A percentile compares a stretch with the other conserved stretches of the same genome.
phyloP scores from a whole-genome alignment of 1,140 invertebrate genomes.

The Brachionus rubens region DNA sequence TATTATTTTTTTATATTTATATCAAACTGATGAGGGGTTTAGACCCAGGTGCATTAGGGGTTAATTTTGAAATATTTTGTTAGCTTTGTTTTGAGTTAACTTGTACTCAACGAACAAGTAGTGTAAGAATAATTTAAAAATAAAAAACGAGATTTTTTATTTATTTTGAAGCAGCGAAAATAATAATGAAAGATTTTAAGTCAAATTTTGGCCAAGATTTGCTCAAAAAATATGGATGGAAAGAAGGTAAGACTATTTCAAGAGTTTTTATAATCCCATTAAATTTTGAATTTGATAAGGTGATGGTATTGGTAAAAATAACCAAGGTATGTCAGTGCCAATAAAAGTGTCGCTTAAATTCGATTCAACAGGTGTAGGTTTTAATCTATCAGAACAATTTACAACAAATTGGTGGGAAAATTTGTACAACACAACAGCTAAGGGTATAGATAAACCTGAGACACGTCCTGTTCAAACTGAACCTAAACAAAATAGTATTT shows the following conservation, averaged over 20 bases:
- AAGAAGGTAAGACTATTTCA: conserved; percentile 7
- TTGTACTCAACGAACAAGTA: no score
- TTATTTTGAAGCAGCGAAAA: background rate
- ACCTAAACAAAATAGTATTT: background rate
- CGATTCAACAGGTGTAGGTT: conserved; percentile 12
- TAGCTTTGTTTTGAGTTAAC: no score
- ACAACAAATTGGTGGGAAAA: conserved; percentile 45
- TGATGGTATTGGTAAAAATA: conserved; percentile 17
- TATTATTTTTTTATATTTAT: conserved; percentile 8
- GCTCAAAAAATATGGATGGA: conserved; percentile 42
- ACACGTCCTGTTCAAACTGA: background rate
- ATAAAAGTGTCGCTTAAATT: conserved; percentile 15
- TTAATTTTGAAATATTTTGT: no score
- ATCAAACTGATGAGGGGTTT: background rate
- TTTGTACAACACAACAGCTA: conserved; percentile 16
- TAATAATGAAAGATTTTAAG: conserved; percentile 11
- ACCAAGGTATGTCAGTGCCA: conserved; percentile 8
- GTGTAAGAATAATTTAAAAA: no score
- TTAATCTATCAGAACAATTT: conserved; percentile 31
- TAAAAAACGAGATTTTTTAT: background rate
- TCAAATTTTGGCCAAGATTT: conserved; percentile 27
- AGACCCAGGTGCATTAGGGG: no score
- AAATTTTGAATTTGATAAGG: conserved; percentile 1
- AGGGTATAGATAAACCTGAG: background rate
- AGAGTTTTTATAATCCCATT: background rate